Percentiles rank a stretch among this genome's conserved stretches.
Evolutionary conservation across 2,888 invertebrate genomes (phyloP).

Genomic region (Noctua janthina): DNA sequence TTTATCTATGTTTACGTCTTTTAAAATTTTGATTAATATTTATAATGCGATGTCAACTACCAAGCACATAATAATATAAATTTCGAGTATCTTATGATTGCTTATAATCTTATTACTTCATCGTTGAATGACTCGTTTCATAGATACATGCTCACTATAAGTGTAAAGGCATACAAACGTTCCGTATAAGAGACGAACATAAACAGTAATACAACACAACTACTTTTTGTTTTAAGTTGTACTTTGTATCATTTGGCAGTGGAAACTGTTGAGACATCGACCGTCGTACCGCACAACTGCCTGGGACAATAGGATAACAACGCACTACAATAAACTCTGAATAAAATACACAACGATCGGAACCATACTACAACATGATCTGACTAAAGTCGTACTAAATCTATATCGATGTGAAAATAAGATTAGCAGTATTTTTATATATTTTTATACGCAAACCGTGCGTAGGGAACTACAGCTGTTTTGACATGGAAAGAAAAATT

Average conservation of each 20-base stretch:
- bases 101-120: slow-evolving; percentile 44
- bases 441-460: too few species aligned
- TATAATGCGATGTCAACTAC: slow-evolving; percentile 55
- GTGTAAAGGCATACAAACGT: slow-evolving; percentile 74
- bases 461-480: too few species aligned
- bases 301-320: slow-evolving; percentile 72
- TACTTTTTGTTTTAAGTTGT: slow-evolving; percentile 80
- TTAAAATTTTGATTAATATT: slow-evolving; percentile 69
- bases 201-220: slow-evolving; percentile 73
- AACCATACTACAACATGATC: slow-evolving; percentile 67
- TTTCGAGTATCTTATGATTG: slow-evolving; percentile 61
- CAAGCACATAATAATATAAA: slow-evolving; percentile 58
- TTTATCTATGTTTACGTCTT: slow-evolving; percentile 76
- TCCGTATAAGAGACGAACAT: slow-evolving; percentile 66
- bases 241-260: slow-evolving; percentile 87
- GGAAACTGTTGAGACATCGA: slow-evolving; percentile 74
- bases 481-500: too few species aligned
- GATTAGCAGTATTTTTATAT: slow-evolving; percentile 43
- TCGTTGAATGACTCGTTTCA: slow-evolving; percentile 51
- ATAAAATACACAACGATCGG: slow-evolving; percentile 72
- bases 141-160: slow-evolving; percentile 55
- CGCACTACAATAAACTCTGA: slow-evolving; percentile 73
- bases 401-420: slow-evolving; percentile 78
- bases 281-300: slow-evolving; percentile 68
- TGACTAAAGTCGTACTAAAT: slow-evolving; percentile 65